Percentiles rank a stretch among this genome's conserved stretches.
Evolutionary conservation across 92 coral and sea anemone genomes (phyloP).

Genomic region (Phymanthus crucifer): DNA sequence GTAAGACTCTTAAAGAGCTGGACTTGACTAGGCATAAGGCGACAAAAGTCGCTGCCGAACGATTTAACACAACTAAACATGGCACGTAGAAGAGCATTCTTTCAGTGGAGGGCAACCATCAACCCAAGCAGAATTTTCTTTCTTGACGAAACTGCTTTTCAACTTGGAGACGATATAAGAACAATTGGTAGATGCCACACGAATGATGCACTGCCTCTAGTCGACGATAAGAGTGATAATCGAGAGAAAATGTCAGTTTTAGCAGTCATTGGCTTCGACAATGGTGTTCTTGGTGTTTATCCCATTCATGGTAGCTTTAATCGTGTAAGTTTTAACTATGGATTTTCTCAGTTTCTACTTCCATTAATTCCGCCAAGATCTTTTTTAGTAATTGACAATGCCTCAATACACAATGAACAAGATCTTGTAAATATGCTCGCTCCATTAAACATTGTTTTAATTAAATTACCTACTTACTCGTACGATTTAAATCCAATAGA

Average conservation of each 20-base stretch:
- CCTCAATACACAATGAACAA: slow-evolving; percentile 33
- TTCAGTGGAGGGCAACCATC: slow-evolving; percentile 41
- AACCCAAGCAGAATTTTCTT: slow-evolving; percentile 39
- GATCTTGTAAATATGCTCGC: slow-evolving; percentile 28
- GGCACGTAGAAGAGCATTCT: slow-evolving; percentile 38
- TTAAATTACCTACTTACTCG: slow-evolving; percentile 45
- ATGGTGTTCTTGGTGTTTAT: slow-evolving; percentile 39
- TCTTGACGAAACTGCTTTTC: slow-evolving; percentile 38
- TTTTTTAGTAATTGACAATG: slow-evolving; percentile 48
- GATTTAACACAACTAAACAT: slow-evolving; percentile 46
- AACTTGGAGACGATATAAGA: slow-evolving; percentile 30
- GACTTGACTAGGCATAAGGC: slow-evolving; percentile 46
- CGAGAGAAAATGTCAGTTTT: slow-evolving; percentile 50
- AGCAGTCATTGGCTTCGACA: slow-evolving; percentile 31
- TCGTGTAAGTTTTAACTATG: slow-evolving; percentile 38
- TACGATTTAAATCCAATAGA: slow-evolving; percentile 43
- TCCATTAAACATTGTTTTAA: slow-evolving; percentile 30
- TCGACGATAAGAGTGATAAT: slow-evolving; percentile 20
- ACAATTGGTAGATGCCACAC: slow-evolving; percentile 38
- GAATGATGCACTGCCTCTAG: slow-evolving; percentile 21
- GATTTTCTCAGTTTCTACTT: slow-evolving; percentile 16
- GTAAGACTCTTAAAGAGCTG: slow-evolving; percentile 29
- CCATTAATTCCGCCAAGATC: slow-evolving; percentile 36
- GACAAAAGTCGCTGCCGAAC: slow-evolving; percentile 43
- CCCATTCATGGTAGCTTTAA: slow-evolving; percentile 49